A percentile compares a stretch with the other conserved stretches of the same genome.
These are phyloP conservation scores for Drosophila vallismaia DNA, from an alignment of 2,888 invertebrate genomes.

Conservation along the genomic window DNA sequence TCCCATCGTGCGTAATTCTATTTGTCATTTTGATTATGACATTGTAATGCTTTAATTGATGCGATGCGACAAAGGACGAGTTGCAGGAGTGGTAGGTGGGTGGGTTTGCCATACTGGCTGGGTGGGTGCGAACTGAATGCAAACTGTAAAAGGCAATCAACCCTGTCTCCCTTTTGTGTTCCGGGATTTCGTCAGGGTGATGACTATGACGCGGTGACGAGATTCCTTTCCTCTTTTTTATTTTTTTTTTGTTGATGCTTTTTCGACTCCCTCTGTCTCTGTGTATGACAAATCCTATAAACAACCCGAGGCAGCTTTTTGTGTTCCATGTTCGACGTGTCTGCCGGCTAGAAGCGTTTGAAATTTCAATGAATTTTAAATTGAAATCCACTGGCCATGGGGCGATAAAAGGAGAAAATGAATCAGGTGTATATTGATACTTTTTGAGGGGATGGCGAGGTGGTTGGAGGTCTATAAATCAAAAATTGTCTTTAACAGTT, in stretches of 20 bases:
- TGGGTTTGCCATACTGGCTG: neutral
- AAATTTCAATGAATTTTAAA: conserved; percentile 78
- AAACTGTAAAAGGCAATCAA: conserved; percentile 74
- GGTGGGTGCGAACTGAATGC: conserved; percentile 48
- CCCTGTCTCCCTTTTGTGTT: conserved; percentile 53
- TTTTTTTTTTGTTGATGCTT: conserved; percentile 30
- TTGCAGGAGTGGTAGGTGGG: neutral
- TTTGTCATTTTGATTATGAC: conserved; percentile 84
- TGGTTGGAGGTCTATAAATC: conserved; percentile 3
- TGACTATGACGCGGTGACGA: conserved; percentile 59
- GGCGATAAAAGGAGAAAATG: conserved; percentile 9
- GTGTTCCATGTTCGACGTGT: conserved; percentile 38
- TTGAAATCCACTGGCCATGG: conserved; percentile 51
- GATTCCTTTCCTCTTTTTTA: conserved; percentile 36
- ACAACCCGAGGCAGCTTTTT: conserved; percentile 63
- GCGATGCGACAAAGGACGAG: conserved; percentile 58
- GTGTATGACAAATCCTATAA: conserved; percentile 70
- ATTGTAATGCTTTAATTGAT: conserved; percentile 84
- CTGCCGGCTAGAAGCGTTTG: conserved; percentile 48
- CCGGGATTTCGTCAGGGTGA: conserved; percentile 44
- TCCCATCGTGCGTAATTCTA: conserved; percentile 83
- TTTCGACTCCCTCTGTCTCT: conserved; percentile 6
- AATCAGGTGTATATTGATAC: conserved; percentile 40
- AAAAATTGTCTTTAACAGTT: neutral
- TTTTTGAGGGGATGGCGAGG: neutral